phyloP scores from a whole-genome alignment of 1,140 invertebrate genomes.

The Diachasma alloeum region DNA sequence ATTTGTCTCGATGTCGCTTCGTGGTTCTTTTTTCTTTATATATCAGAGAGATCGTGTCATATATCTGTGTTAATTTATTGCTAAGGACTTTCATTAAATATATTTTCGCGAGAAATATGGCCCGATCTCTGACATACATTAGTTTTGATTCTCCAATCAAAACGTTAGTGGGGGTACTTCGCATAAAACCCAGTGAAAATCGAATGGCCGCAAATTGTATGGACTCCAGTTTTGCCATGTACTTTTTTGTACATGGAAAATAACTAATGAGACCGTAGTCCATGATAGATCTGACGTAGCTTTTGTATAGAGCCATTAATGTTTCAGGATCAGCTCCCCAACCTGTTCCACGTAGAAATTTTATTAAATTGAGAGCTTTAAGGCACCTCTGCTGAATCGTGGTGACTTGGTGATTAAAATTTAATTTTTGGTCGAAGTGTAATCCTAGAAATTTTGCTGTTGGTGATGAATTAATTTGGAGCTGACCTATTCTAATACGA shows the following conservation, averaged over 20 bases:
- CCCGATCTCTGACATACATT: neutral
- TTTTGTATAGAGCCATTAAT: conserved; percentile 29
- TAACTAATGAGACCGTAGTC: conserved; percentile 31
- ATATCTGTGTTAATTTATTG: neutral
- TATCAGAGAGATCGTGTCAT: neutral
- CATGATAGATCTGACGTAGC: conserved; percentile 30
- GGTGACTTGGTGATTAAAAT: neutral
- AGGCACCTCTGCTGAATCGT: conserved; percentile 4
- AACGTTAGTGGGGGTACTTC: conserved; percentile 17
- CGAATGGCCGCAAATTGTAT: conserved; percentile 14
- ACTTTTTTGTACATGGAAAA: conserved; percentile 20
- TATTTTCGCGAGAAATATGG: neutral
- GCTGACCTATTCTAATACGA: conserved; percentile 7
- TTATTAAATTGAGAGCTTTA: conserved; percentile 15
- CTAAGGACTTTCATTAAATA: neutral
- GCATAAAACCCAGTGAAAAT: conserved; percentile 10
- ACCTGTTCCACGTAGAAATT: conserved; percentile 34
- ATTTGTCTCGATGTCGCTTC: neutral
- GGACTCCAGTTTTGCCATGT: conserved; percentile 13
- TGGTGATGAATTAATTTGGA: neutral
- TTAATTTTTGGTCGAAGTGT: conserved; percentile 21
- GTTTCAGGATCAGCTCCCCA: conserved; percentile 36
- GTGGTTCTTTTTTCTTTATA: neutral
- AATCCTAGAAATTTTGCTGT: conserved; percentile 33
- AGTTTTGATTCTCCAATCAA: conserved; percentile 9